Conservation (phyloP, 2,888 invertebrate genomes). For the Leptogaster cylindrica region DNA sequence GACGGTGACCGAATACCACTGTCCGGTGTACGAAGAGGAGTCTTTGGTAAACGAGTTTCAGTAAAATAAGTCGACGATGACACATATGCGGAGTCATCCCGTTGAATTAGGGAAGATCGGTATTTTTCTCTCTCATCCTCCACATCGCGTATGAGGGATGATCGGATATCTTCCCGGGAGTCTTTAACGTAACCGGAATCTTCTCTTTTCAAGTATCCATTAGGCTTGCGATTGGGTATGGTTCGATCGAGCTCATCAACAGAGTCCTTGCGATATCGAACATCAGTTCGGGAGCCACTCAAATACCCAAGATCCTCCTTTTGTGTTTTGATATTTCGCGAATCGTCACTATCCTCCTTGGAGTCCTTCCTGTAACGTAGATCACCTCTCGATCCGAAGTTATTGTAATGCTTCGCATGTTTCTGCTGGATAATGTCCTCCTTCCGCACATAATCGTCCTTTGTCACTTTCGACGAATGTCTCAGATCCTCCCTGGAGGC, state of each 20-base stretch:
- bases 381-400: conserved; percentile 56
- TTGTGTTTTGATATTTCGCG: conserved; percentile 55
- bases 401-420: conserved; percentile 50
- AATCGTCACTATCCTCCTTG: conserved; percentile 56
- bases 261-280: conserved; percentile 52
- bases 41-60: conserved; percentile 65
- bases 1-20: conserved; percentile 50
- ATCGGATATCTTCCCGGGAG: conserved; percentile 52
- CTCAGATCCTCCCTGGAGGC: conserved; percentile 51
- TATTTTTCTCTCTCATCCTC: conserved; percentile 60
- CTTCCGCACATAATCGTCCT: conserved; percentile 57
- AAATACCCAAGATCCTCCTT: conserved; percentile 54
- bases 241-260: conserved; percentile 51
- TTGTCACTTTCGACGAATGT: not conserved
- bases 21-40: conserved; percentile 52
- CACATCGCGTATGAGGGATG: conserved; percentile 64
- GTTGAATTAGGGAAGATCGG: conserved; percentile 64
- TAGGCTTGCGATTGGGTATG: conserved; percentile 47
- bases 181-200: conserved; percentile 53
- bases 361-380: conserved; percentile 57
- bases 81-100: conserved; percentile 67
- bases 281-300: conserved; percentile 54
- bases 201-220: conserved; percentile 51
- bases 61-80: conserved; percentile 67
- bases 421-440: conserved; percentile 60